Percentiles rank a stretch among this genome's conserved stretches.
Conservation (phyloP, 2,797 vertebrate genomes). For the Pseudochaenichthys georgianus region DNA sequence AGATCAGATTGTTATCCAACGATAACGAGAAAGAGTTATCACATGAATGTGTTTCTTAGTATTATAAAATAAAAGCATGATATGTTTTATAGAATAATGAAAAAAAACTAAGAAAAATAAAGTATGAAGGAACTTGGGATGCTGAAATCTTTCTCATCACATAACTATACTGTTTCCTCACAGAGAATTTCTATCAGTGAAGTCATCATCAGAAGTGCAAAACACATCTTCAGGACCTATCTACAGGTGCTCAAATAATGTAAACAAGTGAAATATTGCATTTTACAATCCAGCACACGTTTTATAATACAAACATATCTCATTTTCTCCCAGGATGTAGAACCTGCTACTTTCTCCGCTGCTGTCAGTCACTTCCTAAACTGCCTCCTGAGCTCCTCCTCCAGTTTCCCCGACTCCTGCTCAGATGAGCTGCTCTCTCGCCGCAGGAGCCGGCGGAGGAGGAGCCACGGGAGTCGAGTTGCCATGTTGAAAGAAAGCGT, state of each 20-base stretch:
- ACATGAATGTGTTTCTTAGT: neutral
- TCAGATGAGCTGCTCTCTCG: constrained; percentile 90
- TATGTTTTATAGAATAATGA: neutral
- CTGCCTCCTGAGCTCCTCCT: constrained; percentile 93
- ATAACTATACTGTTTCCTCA: constrained; percentile 54
- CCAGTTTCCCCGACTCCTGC: constrained; percentile 85
- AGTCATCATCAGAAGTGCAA: constrained; percentile 93
- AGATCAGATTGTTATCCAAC: too few relatives aligned
- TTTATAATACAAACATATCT: neutral
- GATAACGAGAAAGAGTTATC: neutral
- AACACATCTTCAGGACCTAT: constrained; percentile 95
- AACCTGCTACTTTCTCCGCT: constrained; percentile 92
- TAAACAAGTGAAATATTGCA: neutral
- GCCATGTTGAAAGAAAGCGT: constrained; percentile 77
- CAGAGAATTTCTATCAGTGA: constrained; percentile 94
- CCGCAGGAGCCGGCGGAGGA: constrained; percentile 90
- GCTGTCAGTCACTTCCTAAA: constrained; percentile 98
- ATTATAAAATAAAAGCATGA: neutral
- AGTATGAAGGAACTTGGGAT: neutral
- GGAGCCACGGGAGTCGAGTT: constrained; percentile 87
- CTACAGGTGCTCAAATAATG: constrained; percentile 83
- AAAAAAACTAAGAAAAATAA: neutral
- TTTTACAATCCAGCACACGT: neutral
- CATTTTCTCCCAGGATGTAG: constrained; percentile 87
- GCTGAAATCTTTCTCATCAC: neutral